Base-by-base conservation (phyloP, 1,140 invertebrate species). In the Tetranychus urticae region DNA sequence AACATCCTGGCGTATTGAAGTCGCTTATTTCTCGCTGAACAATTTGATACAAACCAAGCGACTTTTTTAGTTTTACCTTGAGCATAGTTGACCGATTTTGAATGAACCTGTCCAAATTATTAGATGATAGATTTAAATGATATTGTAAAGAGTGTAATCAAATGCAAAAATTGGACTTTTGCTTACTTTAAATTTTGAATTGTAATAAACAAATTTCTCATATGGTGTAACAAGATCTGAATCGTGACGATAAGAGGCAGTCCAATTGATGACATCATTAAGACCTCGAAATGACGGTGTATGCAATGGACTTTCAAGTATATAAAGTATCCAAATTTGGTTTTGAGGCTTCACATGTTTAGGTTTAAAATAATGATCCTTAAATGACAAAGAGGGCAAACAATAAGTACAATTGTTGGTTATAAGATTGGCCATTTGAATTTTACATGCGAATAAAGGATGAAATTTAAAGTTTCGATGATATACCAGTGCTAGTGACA, bases 31-130 rank as follows among this genome's bases (percentile, higher is more conserved):
- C 82, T 79, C 0, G 89, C 86, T 63, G 82, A 83, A 70, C 91
- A 97, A 73, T 96, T 94, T 34, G 89, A 94, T 23, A 96, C 90
- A 72, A 96, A 94, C 91, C 91, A 96, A 47, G 89, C 90, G 3
- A 92, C 88, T 72, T 86, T 86, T 74, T 86, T 88, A 31, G 86
- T 90, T 72, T 92, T 93, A 2, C 57, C 60, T 34, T 50, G 46
- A 56, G 48, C 60, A 56, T 62, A 61, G 34, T 62, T 62, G 45
- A 39, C n/a, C 3, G 10, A 23, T 50, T 23, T 2, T 13, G 8
- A 33, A 3, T 50, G 4, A 6, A 7, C 14, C 60, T 55, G 13
- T 12, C 37, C 2, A 36, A 61, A 7, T 13, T 39, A 31, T 60
- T 14, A 10, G 23, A 5, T 14, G 45, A 59, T 10, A 42, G 23